Evolutionary conservation across 1,140 invertebrate species (phyloP).

Genomic region (Heliconius melpomene): DNA sequence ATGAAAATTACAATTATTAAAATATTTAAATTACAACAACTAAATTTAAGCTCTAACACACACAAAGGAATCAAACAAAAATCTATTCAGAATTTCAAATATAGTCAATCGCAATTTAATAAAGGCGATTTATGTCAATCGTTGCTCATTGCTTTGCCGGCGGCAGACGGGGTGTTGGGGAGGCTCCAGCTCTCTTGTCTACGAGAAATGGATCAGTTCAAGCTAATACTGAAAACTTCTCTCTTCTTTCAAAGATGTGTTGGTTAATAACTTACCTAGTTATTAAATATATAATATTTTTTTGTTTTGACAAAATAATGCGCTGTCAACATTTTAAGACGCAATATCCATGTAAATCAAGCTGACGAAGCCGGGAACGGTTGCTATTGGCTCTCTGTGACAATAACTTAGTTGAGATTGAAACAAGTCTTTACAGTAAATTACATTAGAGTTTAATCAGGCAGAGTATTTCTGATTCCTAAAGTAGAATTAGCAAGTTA

Average conservation of each 20-base stretch:
- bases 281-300: neutral
- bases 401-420: too few species aligned
- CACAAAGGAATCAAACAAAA: neutral
- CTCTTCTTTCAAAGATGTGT: neutral
- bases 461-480: too few species aligned
- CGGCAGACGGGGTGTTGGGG: slow-evolving; percentile 31
- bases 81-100: slow-evolving; percentile 28
- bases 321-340: too few species aligned
- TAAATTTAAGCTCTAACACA: neutral
- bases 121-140: slow-evolving; percentile 37
- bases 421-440: too few species aligned
- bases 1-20: neutral
- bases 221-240: slow-evolving; percentile 32
- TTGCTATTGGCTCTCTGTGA: too few species aligned
- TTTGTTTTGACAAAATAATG: too few species aligned
- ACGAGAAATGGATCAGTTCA: slow-evolving; percentile 33
- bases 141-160: slow-evolving; percentile 32
- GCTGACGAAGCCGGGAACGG: too few species aligned
- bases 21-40: neutral
- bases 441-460: too few species aligned
- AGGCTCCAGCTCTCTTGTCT: slow-evolving; percentile 29
- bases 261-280: neutral
- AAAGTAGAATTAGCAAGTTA: too few species aligned
- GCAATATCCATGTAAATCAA: too few species aligned
- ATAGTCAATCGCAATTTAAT: slow-evolving; percentile 39